Evolutionary conservation across 2,888 invertebrate species (phyloP), one percentile per base, ranked within the genome.

Genomic region (Stenoptilia bipunctidactyla): DNA sequence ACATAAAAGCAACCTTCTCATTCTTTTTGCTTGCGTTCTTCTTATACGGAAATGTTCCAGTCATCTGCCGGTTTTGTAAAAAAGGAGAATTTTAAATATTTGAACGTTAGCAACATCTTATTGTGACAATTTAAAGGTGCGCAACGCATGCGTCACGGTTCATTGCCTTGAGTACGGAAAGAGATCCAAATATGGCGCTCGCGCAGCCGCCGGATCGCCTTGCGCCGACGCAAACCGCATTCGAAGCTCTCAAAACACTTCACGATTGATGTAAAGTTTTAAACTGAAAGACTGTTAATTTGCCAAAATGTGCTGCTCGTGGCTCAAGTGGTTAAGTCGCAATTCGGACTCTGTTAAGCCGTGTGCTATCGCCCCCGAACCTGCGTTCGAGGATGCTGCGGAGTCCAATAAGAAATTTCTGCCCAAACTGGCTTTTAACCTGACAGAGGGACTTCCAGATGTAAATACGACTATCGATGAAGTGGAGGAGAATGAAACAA

Each of bases 151-250:
- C 68, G 80, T 77, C 74, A 75, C 66, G 76, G 82, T 79, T 82
- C 80, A 79, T 73, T 75, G 80, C 80, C 79, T 79, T 77, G 76
- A 75, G 56, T 70, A 60, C 71, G 70, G 70, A 75, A 73, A 74
- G 72, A 68, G 66, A 66, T 69, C 82, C 80, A 74, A 76, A 80
- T 83, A 80, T 74, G 82, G 82, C 57, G 54, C 49, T 53, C 55
- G 56, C 58, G 63, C 59, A 59, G 58, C 64, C 57, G 14, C 71
- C 61, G 64, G 74, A 66, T 75, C 58, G 64, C 72, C 73, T 76
- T 76, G 79, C 73, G 75, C 75, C 76, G 53, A 75, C 74, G 73
- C 75, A 66, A 53, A 55, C 57, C 51, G 61, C 66, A 75, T 2
- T 57, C 62, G 53, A 59, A 50, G 63, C 13, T 12, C 25, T 33